phyloP scores from a whole-genome alignment of 2,113 vertebrate genomes.

The Panthera tigris region DNA sequence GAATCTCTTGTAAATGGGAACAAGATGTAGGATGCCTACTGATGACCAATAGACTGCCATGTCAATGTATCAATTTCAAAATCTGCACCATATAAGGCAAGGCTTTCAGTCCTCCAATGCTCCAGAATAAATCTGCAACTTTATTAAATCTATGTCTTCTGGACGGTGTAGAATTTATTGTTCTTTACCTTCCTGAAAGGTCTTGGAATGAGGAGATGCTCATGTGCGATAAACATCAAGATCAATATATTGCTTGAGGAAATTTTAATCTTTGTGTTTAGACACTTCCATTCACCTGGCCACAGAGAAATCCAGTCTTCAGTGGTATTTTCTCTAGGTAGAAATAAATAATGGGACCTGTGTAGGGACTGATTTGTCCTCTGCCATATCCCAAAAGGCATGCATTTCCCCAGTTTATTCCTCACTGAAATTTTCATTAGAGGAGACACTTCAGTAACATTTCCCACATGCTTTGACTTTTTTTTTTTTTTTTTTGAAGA shows the following conservation, averaged over 20 bases:
- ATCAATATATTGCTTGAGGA: neutral
- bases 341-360: neutral
- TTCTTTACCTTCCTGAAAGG: neutral
- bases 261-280: neutral
- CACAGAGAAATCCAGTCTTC: too few species aligned
- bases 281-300: neutral
- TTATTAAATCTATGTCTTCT: neutral
- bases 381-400: neutral
- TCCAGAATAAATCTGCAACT: neutral
- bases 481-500: neutral
- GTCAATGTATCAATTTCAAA: neutral
- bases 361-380: neutral
- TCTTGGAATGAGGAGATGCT: neutral
- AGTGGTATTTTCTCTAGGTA: neutral
- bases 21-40: neutral
- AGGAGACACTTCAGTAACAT: neutral
- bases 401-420: neutral
- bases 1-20: neutral
- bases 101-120: neutral
- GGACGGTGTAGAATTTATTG: neutral
- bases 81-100: neutral
- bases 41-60: neutral
- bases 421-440: constrained; percentile 4
- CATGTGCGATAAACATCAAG: neutral
- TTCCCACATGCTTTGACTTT: constrained; percentile 49